phyloP scores from a whole-genome alignment of 2,797 vertebrate species.

The Argyrosomus regius region DNA sequence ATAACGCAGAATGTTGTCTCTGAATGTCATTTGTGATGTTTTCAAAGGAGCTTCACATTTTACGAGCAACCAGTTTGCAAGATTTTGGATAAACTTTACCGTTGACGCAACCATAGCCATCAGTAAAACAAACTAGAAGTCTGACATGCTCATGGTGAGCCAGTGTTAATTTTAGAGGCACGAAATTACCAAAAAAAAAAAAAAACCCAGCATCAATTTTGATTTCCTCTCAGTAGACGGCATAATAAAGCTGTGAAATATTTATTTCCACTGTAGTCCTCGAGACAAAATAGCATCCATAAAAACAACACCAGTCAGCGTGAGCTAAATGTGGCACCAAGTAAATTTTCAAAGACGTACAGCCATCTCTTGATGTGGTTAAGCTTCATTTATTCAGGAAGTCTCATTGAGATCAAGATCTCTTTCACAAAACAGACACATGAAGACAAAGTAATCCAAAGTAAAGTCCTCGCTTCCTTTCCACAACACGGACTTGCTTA shows the following conservation, averaged over 20 bases:
- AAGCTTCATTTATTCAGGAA: constrained; percentile 46
- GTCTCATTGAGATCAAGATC: constrained; percentile 39
- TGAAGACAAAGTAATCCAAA: constrained; percentile 24
- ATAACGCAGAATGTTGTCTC: neutral
- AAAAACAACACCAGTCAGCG: constrained; percentile 3
- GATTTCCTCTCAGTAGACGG: neutral
- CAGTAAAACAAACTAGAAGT: neutral
- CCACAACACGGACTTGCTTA: neutral
- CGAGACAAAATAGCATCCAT: constrained; percentile 24
- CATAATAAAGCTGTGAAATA: constrained; percentile 11
- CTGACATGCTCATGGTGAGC: neutral
- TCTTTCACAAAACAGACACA: constrained; percentile 4
- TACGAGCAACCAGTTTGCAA: no score
- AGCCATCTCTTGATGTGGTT: constrained; percentile 29
- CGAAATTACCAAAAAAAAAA: neutral
- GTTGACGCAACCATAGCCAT: neutral
- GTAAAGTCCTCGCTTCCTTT: constrained; percentile 29
- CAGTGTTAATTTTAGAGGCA: neutral
- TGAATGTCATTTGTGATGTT: neutral
- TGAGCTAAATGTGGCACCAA: constrained; percentile 47
- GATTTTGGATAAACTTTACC: neutral
- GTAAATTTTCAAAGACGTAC: constrained; percentile 28
- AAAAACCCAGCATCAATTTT: neutral
- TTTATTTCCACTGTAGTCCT: constrained; percentile 16
- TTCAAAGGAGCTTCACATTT: neutral